Evolutionary conservation across 2,113 vertebrate species (phyloP), one percentile per base, ranked within the genome.

Genomic region (Seriola dumerili): DNA sequence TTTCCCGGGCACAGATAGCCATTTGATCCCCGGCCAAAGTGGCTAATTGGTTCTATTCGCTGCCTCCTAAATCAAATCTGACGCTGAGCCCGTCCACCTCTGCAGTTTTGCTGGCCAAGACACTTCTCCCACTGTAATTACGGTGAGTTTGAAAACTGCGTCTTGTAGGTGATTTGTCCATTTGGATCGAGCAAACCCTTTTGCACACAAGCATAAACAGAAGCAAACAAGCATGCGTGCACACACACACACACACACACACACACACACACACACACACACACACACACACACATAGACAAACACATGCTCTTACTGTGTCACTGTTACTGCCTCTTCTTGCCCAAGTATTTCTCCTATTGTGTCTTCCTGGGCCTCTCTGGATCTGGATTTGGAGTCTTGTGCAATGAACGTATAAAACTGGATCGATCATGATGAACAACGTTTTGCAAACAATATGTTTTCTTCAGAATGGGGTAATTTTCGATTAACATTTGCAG

Each of bases 91-190:
- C 81, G 92, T 95, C 94, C 88, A 93, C 76, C 95, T 96, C 94
- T 17, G 92, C 95, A 90, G 93, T 91, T 92, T 89, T 91, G 93
- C 94, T 82, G 92, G 94, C 94, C 94, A 91, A 91, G 92, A 94
- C 68, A 92, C 96, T 95, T 95, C 93, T 91, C 87, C 92, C 8
- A 11, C 68, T 71, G 75, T 81, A 80, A 86, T 87, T 82, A 89
- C 75, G 10, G 36, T 0, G 23, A 58, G 74, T 78, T 63, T 36
- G 68, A 34, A 76, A 78, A 55, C 42, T 21, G 86, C 21, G 68
- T 80, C 46, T 16, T 36, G 65, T 36, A 52, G 81, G 64, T 67
- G 73, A 89, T 80, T 87, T 44, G 72, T 89, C 87, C 59, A 57
- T 83, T 76, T 16, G 36, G 63, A 79, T 83, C 63, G 57, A 44